A percentile compares a stretch with the other conserved stretches of the same genome.
These are phyloP conservation scores for Gallinago stenura DNA, from an alignment of 2,797 vertebrate species.

Conservation along the genomic window DNA sequence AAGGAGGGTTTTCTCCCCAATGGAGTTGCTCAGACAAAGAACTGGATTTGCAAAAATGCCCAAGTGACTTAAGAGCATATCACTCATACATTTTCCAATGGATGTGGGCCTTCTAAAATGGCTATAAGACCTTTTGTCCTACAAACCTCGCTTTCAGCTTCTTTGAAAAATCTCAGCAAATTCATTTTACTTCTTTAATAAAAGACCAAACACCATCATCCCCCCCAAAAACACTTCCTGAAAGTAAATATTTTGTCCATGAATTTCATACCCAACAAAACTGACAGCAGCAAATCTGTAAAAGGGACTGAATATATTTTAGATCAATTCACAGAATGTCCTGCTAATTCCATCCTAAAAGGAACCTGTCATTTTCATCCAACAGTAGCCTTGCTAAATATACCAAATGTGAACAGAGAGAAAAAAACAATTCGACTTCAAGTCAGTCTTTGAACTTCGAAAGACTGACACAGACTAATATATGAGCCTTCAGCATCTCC, in stretches of 20 bases:
- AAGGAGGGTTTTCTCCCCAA: background rate
- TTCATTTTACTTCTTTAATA: background rate
- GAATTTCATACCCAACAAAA: background rate
- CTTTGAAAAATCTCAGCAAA: background rate
- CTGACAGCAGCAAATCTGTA: background rate
- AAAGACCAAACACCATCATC: background rate
- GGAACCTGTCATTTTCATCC: background rate
- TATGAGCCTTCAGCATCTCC: background rate
- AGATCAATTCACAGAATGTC: background rate
- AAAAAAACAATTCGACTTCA: background rate
- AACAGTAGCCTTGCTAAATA: background rate
- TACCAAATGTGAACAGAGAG: background rate
- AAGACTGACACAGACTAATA: background rate
- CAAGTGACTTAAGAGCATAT: background rate
- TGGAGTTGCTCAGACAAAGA: background rate
- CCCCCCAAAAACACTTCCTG: background rate
- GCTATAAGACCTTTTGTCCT: background rate
- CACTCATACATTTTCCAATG: background rate
- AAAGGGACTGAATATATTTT: background rate
- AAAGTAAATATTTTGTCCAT: background rate
- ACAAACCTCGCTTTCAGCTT: background rate
- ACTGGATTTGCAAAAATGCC: background rate
- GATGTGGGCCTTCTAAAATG: background rate
- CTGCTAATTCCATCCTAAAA: background rate
- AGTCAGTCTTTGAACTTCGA: background rate